These are phyloP conservation scores for Rapana venosa DNA, from an alignment of 2,888 invertebrate genomes.

Conservation along the genomic window DNA sequence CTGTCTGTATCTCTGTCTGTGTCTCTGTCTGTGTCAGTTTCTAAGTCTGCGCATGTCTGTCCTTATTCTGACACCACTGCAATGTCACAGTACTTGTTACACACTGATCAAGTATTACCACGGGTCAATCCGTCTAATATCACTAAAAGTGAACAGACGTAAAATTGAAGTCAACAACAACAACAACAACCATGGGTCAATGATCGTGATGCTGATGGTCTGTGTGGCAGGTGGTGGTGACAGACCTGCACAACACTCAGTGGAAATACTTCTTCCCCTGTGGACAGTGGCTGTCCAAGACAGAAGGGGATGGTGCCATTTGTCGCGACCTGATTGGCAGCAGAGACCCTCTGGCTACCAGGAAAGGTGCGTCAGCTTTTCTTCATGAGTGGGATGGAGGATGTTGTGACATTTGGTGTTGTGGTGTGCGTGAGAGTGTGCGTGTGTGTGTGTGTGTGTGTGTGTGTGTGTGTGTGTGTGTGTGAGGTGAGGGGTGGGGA, in stretches of 20 bases:
- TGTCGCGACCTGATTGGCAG: conserved; percentile 75
- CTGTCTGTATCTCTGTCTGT: too few relatives aligned
- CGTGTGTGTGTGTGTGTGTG: conserved; percentile 23
- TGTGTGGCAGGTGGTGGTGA: conserved; percentile 73
- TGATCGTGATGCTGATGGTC: too few relatives aligned
- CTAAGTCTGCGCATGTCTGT: too few relatives aligned
- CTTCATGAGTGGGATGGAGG: neutral
- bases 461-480: conserved; percentile 37
- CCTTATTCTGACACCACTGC: too few relatives aligned
- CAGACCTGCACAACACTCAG: conserved; percentile 75
- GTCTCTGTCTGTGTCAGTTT: too few relatives aligned
- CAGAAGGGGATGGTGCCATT: conserved; percentile 76
- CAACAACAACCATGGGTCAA: too few relatives aligned
- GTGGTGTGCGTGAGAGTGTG: neutral
- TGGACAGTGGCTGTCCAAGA: conserved; percentile 76
- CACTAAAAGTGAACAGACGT: too few relatives aligned
- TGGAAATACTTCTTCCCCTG: conserved; percentile 78
- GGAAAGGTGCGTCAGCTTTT: conserved; percentile 66
- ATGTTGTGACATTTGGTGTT: neutral
- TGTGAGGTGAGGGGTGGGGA: too few relatives aligned
- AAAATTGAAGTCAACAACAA: too few relatives aligned
- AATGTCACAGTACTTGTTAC: too few relatives aligned
- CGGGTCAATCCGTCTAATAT: too few relatives aligned
- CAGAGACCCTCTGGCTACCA: conserved; percentile 73
- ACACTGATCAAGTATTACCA: too few relatives aligned